Conservation (phyloP, 1,140 invertebrate genomes). For the Tetranychus cinnabarinus region DNA sequence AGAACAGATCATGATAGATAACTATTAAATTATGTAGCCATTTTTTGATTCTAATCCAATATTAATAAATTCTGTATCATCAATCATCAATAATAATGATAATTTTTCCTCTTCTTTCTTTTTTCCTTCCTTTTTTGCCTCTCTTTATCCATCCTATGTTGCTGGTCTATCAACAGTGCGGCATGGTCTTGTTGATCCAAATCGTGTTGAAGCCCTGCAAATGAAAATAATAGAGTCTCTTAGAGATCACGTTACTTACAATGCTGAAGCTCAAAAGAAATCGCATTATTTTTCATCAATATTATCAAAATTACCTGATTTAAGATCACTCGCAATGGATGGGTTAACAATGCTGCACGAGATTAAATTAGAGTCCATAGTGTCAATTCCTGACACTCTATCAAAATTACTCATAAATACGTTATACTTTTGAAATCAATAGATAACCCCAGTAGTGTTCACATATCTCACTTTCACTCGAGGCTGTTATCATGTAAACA, state of each 20-base stretch:
- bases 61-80: neutral
- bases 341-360: slow-evolving; percentile 22
- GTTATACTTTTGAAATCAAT: no score
- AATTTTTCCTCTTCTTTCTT: neutral
- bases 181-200: slow-evolving; percentile 68
- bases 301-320: slow-evolving; percentile 65
- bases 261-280: slow-evolving; percentile 60
- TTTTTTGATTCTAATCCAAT: no score
- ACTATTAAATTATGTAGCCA: no score
- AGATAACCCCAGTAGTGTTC: no score
- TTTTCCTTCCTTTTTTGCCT: neutral
- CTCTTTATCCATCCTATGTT: slow-evolving; percentile 13
- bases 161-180: slow-evolving; percentile 35
- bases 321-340: slow-evolving; percentile 69
- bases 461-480: no score
- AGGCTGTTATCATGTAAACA: no score
- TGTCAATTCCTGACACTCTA: no score
- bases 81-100: neutral
- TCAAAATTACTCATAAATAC: no score
- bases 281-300: slow-evolving; percentile 74
- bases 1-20: no score
- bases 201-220: slow-evolving; percentile 72
- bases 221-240: slow-evolving; percentile 84
- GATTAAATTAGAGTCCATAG: no score
- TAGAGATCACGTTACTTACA: slow-evolving; percentile 79